Evolutionary conservation across 2,797 vertebrate genomes (phyloP).

Genomic region (Odontamblyopus rebecca): DNA sequence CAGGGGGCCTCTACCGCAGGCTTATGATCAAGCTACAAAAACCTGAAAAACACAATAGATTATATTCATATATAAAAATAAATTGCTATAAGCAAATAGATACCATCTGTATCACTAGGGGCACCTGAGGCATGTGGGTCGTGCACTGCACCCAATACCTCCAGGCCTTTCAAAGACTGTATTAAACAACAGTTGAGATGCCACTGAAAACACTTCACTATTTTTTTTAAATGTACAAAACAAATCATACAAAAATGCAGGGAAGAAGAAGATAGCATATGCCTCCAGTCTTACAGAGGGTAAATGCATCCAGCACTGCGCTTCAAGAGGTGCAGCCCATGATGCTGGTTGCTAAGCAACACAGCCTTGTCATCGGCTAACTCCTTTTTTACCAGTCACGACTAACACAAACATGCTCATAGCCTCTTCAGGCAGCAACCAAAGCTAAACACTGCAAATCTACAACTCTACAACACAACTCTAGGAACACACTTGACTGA

Average conservation of each 20-base stretch:
- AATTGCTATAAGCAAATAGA: too few species aligned
- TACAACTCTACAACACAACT: conserved; percentile 54
- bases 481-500: conserved; percentile 38
- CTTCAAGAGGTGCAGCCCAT: conserved; percentile 84
- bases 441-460: conserved; percentile 67
- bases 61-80: background rate
- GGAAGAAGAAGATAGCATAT: conserved; percentile 48
- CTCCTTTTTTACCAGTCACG: conserved; percentile 88
- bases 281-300: conserved; percentile 65
- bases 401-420: conserved; percentile 86
- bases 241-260: conserved; percentile 22
- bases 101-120: conserved; percentile 2
- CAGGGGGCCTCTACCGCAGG: conserved; percentile 68
- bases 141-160: conserved; percentile 50
- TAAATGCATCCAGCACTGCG: conserved; percentile 72
- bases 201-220: conserved; percentile 1
- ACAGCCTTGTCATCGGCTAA: conserved; percentile 88
- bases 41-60: conserved; percentile 64
- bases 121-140: conserved; percentile 61
- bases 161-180: conserved; percentile 43
- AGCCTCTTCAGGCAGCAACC: conserved; percentile 69
- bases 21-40: conserved; percentile 74
- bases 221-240: conserved; percentile 13
- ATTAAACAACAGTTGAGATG: conserved; percentile 26
- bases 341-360: conserved; percentile 87